phyloP scores from a whole-genome alignment of 2,888 invertebrate genomes.

The Macrophya alboannulata region DNA sequence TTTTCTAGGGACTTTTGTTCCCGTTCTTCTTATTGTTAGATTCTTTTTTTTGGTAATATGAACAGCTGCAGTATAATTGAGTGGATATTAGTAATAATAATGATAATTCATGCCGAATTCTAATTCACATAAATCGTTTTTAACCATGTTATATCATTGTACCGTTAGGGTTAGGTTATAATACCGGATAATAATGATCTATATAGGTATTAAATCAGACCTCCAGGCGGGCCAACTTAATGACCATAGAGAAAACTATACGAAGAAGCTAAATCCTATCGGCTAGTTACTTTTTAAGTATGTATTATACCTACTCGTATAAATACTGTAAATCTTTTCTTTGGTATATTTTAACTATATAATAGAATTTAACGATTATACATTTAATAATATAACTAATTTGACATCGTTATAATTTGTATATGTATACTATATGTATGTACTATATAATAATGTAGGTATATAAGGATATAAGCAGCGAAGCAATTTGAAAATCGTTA shows the following conservation, averaged over 20 bases:
- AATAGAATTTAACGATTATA: not conserved
- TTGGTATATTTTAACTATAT: not conserved
- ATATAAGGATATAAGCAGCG: not conserved
- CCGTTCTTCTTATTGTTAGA: not conserved
- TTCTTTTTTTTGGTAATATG: not conserved
- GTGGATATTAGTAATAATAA: not conserved
- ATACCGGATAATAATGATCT: not conserved
- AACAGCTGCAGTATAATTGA: too few species aligned
- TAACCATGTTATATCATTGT: not conserved
- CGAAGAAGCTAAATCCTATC: not conserved
- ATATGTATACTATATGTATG: not conserved
- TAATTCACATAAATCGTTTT: not conserved
- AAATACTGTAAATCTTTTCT: not conserved
- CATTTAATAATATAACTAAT: not conserved
- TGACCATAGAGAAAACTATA: not conserved
- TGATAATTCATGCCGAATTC: not conserved
- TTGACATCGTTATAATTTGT: not conserved
- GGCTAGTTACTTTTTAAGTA: not conserved
- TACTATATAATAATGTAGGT: not conserved
- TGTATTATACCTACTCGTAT: not conserved
- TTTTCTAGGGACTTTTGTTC: not conserved
- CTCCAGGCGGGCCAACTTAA: not conserved
- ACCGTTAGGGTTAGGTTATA: not conserved
- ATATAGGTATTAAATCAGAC: not conserved
- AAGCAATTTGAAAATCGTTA: slow-evolving; percentile 1